Evolutionary conservation across 2,113 vertebrate genomes (phyloP).

Genomic region (Phodopus roborovskii): DNA sequence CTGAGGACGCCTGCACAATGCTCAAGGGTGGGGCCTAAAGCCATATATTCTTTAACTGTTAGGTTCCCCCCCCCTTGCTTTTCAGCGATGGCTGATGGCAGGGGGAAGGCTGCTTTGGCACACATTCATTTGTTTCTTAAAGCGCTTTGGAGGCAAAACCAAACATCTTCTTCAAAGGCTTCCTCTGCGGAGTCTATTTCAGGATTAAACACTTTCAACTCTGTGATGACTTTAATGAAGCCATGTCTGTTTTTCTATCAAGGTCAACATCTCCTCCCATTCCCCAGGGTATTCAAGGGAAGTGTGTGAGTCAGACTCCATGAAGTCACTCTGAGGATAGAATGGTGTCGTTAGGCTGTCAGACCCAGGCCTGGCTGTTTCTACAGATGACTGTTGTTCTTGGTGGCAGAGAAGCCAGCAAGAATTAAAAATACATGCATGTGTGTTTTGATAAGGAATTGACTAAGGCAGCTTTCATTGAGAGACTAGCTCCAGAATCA

Average conservation of each 20-base stretch:
- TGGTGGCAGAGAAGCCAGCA: not conserved
- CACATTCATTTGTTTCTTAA: not conserved
- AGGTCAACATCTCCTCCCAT: conserved; percentile 34
- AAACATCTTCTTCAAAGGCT: not conserved
- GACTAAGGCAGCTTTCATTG: conserved; percentile 3
- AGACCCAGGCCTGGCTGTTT: not conserved
- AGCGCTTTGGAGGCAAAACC: conserved; percentile 28
- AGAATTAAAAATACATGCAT: not conserved
- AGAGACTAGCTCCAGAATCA: not conserved
- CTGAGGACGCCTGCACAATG: not conserved
- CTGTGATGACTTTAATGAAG: conserved; percentile 37
- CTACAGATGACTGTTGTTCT: not conserved
- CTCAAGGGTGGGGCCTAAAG: not conserved
- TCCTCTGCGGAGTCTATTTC: conserved; percentile 46
- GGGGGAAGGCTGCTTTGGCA: not conserved
- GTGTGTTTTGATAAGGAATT: not conserved
- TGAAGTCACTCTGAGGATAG: not conserved
- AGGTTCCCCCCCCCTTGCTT: not conserved
- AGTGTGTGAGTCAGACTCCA: conserved; percentile 9
- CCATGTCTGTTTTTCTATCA: conserved; percentile 47
- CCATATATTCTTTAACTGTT: not conserved
- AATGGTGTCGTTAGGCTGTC: not conserved
- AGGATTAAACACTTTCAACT: conserved; percentile 44
- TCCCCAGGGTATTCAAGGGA: not conserved
- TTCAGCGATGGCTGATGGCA: not conserved